Evolutionary conservation across 2,797 vertebrate genomes (phyloP).

Genomic region (Halcyon badia): DNA sequence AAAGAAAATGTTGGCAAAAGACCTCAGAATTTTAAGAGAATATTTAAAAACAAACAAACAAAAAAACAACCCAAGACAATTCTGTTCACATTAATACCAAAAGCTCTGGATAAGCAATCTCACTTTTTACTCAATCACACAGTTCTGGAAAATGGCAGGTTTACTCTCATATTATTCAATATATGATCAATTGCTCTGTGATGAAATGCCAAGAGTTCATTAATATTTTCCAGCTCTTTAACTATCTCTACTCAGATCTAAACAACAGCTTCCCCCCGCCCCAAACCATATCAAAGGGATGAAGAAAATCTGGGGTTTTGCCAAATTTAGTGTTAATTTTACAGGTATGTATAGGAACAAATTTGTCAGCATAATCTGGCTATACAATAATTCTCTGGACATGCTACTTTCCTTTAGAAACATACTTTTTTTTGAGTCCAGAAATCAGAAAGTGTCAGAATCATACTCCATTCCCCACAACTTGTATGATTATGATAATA

Average conservation of each 20-base stretch:
- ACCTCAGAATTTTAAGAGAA: accelerated
- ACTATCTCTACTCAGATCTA: neutral
- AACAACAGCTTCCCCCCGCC: neutral
- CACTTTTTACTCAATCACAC: neutral
- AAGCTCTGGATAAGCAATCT: neutral
- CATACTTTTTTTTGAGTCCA: neutral
- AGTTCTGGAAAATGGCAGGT: neutral
- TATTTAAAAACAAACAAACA: accelerated
- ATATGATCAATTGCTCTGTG: neutral
- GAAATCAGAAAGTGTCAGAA: neutral
- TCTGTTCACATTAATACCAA: neutral
- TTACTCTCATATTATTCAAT: neutral
- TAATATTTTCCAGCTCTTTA: neutral
- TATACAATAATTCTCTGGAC: neutral
- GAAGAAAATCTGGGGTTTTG: neutral
- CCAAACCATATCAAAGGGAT: neutral
- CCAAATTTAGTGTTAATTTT: neutral
- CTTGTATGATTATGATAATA: neutral
- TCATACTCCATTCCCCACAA: neutral
- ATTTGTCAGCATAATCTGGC: neutral
- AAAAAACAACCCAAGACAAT: neutral
- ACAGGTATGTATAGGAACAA: neutral
- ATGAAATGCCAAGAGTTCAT: neutral
- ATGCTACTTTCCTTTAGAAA: neutral
- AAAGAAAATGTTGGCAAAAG: neutral